A percentile compares a stretch with the other conserved stretches of the same genome.
These are phyloP conservation scores for Ectropis grisescens DNA, from an alignment of 1,140 invertebrate species.

Conservation along the genomic window DNA sequence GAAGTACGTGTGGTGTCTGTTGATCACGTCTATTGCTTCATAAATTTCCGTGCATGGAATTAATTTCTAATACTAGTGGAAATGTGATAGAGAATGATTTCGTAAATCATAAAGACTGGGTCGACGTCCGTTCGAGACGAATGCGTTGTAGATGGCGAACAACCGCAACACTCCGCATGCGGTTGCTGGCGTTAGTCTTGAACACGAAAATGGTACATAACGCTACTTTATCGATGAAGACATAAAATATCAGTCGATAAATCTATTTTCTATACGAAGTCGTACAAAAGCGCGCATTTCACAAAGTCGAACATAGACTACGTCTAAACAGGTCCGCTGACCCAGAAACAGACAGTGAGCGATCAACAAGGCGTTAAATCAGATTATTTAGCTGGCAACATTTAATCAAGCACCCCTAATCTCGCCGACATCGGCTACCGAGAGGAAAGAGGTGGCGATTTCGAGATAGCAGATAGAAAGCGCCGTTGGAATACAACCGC, in stretches of 20 bases:
- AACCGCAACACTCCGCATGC: constrained; percentile 23
- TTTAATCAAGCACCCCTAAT: constrained; percentile 40
- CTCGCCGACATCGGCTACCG: constrained; percentile 31
- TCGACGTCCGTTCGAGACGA: constrained; percentile 24
- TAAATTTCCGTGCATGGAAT: too few species aligned
- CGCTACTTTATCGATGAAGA: constrained; percentile 17
- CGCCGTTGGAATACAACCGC: constrained; percentile 46
- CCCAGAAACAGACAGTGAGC: constrained; percentile 18
- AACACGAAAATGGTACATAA: constrained; percentile 21
- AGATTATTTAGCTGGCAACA: constrained; percentile 25
- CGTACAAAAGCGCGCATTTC: constrained; percentile 4
- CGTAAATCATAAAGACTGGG: constrained; percentile 3
- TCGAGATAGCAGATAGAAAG: constrained; percentile 60
- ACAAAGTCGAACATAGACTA: not conserved
- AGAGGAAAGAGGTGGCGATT: constrained; percentile 39
- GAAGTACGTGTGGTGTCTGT: too few species aligned
- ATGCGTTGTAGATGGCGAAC: constrained; percentile 21
- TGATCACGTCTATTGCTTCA: too few species aligned
- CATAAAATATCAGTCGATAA: constrained; percentile 9
- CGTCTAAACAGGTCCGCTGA: constrained; percentile 6
- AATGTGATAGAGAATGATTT: too few species aligned
- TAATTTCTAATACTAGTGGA: too few species aligned
- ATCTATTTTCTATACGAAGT: constrained; percentile 5
- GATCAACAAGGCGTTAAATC: constrained; percentile 25
- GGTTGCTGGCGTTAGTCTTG: constrained; percentile 16